phyloP scores from a whole-genome alignment of 2,113 vertebrate genomes.

The Etheostoma cragini region DNA sequence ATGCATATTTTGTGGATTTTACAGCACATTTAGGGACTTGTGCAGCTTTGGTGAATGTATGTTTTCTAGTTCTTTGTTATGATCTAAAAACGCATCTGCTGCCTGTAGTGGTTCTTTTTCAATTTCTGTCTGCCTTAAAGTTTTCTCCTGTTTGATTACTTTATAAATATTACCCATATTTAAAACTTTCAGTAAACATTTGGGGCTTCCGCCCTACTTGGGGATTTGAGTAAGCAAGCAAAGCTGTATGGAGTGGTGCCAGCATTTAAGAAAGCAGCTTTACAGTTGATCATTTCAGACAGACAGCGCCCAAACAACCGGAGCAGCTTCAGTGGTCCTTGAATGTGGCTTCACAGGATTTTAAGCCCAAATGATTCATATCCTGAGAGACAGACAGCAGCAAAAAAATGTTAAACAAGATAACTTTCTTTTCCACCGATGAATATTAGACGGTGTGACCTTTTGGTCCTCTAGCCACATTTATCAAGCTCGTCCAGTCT shows the following conservation, averaged over 20 bases:
- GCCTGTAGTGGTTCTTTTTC: not conserved
- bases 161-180: conserved; percentile 20
- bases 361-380: conserved; percentile 48
- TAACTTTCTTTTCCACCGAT: conserved; percentile 7
- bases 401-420: conserved; percentile 14
- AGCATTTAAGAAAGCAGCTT: conserved; percentile 25
- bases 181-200: conserved; percentile 32
- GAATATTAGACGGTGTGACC: conserved; percentile 21
- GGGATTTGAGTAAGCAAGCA: conserved; percentile 12
- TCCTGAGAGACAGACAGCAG: conserved; percentile 56
- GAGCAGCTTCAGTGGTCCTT: conserved; percentile 35
- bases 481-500: conserved; percentile 31
- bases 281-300: conserved; percentile 1
- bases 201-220: not conserved
- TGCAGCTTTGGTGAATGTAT: not conserved
- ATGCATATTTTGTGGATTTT: not conserved
- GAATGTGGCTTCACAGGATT: conserved; percentile 46
- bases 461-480: conserved; percentile 54
- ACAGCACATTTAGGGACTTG: conserved; percentile 4
- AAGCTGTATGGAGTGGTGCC: conserved; percentile 10
- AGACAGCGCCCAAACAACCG: conserved; percentile 12
- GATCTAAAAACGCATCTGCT: not conserved
- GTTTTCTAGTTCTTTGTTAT: not conserved
- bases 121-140: not conserved
- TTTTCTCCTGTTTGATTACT: conserved; percentile 5